Evolutionary conservation across 2,888 invertebrate species (phyloP), one percentile per base, ranked within the genome.

Genomic region (Chymomyza amoena): DNA sequence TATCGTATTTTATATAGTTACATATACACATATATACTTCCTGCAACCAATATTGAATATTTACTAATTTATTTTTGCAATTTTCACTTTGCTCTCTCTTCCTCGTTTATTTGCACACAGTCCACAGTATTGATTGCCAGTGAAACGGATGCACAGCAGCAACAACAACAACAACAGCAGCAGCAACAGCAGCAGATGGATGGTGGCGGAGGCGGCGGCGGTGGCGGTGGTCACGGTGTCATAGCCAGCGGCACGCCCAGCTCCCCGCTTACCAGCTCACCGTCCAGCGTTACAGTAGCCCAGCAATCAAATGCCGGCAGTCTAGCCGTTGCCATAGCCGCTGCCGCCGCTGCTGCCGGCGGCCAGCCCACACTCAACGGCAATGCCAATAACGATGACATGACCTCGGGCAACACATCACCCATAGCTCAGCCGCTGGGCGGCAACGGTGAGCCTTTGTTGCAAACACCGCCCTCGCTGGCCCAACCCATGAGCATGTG

Each of bases 71-170:
- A 6, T 65, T 28, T 65, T 15, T 70, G 63, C 16, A 52, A 63
- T 78, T 67, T 61, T 73, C 68, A 64, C 69, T 71, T 64, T 36
- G 69, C n/a, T n/a, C n/a, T n/a, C n/a, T n/a, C n/a, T n/a, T n/a
- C n/a, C 64, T 65, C 68, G 61, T 73, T 60, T 72, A 56, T 54
- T 32, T 51, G 68, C n/a, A n/a, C 69, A 51, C 84, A 91, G 91
- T 90, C 91, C 79, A 87, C 91, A 90, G 90, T 91, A 90, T 90
- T 91, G 89, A 86, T 91, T 77, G 90, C 94, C 92, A 93, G 93
- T 79, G 94, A 94, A 87, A 91, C 93, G 73, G 93, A 94, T 80
- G 90, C 92, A 69, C 80, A 84, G 67, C 83, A 84, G 70, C 90
- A 90, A 72, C 72, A 75, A 54, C 70, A 70, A 63, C 70, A 76